phyloP scores from a whole-genome alignment of 2,888 invertebrate genomes.

The Sinopyrophorus schimmeli region DNA sequence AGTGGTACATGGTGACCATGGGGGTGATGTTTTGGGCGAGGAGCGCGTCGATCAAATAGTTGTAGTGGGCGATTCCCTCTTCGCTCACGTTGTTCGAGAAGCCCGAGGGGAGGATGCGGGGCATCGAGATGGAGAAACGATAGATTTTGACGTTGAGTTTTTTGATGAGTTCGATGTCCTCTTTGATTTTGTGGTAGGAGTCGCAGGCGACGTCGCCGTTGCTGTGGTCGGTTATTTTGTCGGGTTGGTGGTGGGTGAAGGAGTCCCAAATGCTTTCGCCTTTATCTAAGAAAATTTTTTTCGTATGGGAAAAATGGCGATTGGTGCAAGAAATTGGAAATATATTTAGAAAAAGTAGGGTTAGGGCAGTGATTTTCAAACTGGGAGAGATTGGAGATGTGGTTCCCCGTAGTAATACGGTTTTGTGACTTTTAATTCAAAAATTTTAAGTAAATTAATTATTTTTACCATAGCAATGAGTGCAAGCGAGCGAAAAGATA shows the following conservation, averaged over 20 bases:
- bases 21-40: constrained; percentile 61
- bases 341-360: no score
- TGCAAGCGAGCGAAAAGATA: no score
- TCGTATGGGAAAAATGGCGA: no score
- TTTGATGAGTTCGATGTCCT: constrained; percentile 63
- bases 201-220: constrained; percentile 66
- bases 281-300: constrained; percentile 46
- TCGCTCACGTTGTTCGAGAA: constrained; percentile 66
- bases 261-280: constrained; percentile 60
- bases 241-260: constrained; percentile 55
- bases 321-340: no score
- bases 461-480: no score
- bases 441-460: no score
- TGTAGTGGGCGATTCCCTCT: constrained; percentile 74
- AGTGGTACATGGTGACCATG: constrained; percentile 50
- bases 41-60: constrained; percentile 70
- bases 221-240: constrained; percentile 58
- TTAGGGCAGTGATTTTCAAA: no score
- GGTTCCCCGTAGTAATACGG: no score
- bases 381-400: no score
- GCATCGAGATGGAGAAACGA: constrained; percentile 66
- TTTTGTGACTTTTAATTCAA: no score
- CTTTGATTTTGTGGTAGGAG: constrained; percentile 66
- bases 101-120: constrained; percentile 67
- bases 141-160: constrained; percentile 62